Conservation (phyloP, 1,140 invertebrate genomes). For the Episyrphus balteatus region DNA sequence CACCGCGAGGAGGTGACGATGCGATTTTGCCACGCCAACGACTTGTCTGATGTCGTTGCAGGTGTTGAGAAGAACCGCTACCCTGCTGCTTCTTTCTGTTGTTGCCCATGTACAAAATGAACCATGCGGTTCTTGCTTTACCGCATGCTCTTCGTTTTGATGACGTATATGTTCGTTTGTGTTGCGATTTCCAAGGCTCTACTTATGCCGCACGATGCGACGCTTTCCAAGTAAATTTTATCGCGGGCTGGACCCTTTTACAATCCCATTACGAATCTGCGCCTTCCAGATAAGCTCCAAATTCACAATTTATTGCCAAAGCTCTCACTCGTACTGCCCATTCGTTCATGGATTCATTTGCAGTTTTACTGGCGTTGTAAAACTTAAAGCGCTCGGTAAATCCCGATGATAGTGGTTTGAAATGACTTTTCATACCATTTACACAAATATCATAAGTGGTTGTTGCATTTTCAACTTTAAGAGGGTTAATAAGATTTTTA, state of each 20-base stretch:
- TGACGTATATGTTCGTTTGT: not conserved
- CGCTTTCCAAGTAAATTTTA: not conserved
- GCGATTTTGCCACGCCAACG: no score
- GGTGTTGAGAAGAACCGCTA: no score
- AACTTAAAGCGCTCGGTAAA: not conserved
- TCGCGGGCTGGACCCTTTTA: no score
- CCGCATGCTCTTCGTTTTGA: not conserved
- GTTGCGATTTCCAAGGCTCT: not conserved
- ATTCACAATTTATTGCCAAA: not conserved
- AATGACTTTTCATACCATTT: not conserved
- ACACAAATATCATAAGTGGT: not conserved
- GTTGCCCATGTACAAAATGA: not conserved
- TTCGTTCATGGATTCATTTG: not conserved
- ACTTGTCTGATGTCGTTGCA: no score
- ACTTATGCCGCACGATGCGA: not conserved
- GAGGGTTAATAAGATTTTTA: not conserved
- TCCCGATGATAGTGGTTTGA: not conserved
- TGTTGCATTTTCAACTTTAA: not conserved
- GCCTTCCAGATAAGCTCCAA: not conserved
- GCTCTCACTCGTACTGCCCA: not conserved
- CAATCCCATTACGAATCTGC: no score
- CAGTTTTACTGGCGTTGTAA: not conserved
- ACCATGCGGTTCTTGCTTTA: not conserved
- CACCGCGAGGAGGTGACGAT: no score
- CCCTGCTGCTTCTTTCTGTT: no score